Percentiles rank a stretch among this genome's conserved stretches.
Conservation (phyloP, 2,113 vertebrate species). For the Megalops atlanticus region DNA sequence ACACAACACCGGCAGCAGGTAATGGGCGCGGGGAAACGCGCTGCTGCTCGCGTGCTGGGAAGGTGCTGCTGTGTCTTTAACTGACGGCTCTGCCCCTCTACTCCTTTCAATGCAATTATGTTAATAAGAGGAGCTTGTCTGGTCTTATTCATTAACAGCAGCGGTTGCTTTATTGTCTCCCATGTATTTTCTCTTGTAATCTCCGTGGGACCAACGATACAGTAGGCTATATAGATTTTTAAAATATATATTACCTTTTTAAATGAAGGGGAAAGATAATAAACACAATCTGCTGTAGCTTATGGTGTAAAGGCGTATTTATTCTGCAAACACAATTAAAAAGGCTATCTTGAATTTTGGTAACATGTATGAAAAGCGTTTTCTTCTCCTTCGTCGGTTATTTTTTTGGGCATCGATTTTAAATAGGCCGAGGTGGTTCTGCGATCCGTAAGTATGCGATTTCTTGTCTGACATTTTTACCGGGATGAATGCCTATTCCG, state of each 20-base stretch:
- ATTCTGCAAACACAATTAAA: conserved; percentile 33
- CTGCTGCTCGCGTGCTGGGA: background rate
- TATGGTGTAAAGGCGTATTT: conserved; percentile 32
- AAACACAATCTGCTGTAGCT: conserved; percentile 22
- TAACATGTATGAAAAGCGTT: background rate
- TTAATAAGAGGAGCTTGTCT: conserved; percentile 74
- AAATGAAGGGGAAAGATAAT: conserved; percentile 23
- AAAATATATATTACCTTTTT: conserved; percentile 17
- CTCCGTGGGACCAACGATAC: conserved; percentile 31
- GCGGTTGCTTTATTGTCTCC: conserved; percentile 62
- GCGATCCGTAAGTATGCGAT: conserved; percentile 47
- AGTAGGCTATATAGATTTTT: conserved; percentile 22
- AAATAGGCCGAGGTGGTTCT: conserved; percentile 44
- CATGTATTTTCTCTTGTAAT: conserved; percentile 53
- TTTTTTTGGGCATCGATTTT: conserved; percentile 42
- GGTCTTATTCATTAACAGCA: conserved; percentile 70
- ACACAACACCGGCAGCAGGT: background rate
- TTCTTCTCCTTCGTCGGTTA: conserved; percentile 29
- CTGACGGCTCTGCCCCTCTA: conserved; percentile 55
- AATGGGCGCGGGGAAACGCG: conserved; percentile 2
- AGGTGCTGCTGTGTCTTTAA: conserved; percentile 72
- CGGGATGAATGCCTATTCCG: conserved; percentile 33
- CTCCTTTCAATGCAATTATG: conserved; percentile 81
- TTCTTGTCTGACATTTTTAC: conserved; percentile 35
- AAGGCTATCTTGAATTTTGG: background rate